Percentiles rank a stretch among this genome's conserved stretches.
These are phyloP conservation scores for Tetrao urogallus DNA, from an alignment of 2,113 vertebrate genomes.

Conservation along the genomic window DNA sequence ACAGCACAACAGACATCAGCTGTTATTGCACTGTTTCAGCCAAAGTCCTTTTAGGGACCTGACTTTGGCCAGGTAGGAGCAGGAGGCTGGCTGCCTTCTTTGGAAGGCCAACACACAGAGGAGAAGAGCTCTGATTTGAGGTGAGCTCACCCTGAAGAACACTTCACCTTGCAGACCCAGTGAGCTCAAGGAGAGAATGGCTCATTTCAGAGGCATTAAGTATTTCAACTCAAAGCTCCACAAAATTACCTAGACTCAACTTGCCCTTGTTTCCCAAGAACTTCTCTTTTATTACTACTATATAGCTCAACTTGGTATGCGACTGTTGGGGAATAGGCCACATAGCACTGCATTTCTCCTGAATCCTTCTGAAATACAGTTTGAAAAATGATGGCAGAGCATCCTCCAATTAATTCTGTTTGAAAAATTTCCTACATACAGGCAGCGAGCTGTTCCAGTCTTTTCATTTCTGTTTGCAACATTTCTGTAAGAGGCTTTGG, in stretches of 20 bases:
- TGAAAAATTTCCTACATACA: background rate
- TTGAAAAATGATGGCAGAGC: background rate
- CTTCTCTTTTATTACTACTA: background rate
- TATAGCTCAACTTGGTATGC: background rate
- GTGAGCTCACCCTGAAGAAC: background rate
- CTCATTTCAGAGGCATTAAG: background rate
- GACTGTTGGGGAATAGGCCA: background rate
- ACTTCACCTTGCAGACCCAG: background rate
- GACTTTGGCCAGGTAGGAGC: background rate
- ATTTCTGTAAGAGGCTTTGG: conserved; percentile 22
- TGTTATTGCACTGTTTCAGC: background rate
- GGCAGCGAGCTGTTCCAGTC: background rate
- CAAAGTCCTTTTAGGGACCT: background rate
- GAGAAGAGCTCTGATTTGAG: fast-evolving
- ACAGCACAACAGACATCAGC: fast-evolving
- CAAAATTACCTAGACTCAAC: background rate
- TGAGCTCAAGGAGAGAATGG: background rate
- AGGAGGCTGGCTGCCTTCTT: background rate
- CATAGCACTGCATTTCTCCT: background rate
- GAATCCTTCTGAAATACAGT: background rate
- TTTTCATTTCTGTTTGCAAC: background rate
- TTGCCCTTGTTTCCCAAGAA: background rate
- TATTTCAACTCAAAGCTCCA: background rate
- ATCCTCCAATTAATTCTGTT: background rate
- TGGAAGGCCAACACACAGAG: background rate